Evolutionary conservation across 2,888 invertebrate genomes (phyloP).

Genomic region (Drosophila meridionalis): DNA sequence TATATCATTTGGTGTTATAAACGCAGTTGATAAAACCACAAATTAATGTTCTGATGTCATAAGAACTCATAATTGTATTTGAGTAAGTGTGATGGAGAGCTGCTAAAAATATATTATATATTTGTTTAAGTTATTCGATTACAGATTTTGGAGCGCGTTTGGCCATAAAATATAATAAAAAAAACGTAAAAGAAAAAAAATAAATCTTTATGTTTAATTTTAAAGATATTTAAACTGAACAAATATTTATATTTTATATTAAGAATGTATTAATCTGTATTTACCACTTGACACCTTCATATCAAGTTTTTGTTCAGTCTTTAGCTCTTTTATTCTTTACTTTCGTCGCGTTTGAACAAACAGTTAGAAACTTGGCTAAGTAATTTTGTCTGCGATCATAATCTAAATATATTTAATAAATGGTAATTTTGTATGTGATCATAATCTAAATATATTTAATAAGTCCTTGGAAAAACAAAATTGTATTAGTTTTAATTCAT

Average conservation of each 20-base stretch:
- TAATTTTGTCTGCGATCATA: not conserved
- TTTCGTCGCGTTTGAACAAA: not conserved
- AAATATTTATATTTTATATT: not conserved
- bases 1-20: not conserved
- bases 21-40: not conserved
- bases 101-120: not conserved
- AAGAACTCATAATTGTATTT: not conserved
- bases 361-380: not conserved
- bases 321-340: not conserved
- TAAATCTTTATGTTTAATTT: not conserved
- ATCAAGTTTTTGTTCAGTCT: not conserved
- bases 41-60: not conserved
- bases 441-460: not conserved
- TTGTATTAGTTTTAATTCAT: too few species aligned
- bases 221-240: not conserved
- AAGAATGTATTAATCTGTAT: not conserved
- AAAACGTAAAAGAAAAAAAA: not conserved
- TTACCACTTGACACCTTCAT: conserved; percentile 1
- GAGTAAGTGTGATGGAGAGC: not conserved
- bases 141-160: not conserved
- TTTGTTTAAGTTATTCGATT: not conserved
- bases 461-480: too few species aligned
- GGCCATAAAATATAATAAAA: not conserved
- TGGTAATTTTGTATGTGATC: not conserved
- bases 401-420: not conserved